Evolutionary conservation across 2,113 vertebrate species (phyloP), one percentile per base, ranked within the genome.

Genomic region (Mesoclemmys tuberculata): DNA sequence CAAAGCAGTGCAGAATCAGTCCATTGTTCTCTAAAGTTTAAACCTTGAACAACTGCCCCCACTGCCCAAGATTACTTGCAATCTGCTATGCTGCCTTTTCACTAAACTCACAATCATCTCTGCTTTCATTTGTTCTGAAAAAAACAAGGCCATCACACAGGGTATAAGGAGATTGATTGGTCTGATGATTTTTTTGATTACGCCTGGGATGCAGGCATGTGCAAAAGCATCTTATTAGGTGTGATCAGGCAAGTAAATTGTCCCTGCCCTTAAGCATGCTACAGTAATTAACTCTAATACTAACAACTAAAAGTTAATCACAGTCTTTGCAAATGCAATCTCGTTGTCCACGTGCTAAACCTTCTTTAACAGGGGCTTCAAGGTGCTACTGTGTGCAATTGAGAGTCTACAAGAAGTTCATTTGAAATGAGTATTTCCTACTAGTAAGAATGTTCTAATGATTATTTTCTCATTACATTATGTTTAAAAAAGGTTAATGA

Each of bases 401-500:
- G 92, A 92, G 94, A 95, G 74, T 93, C 95, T 95, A 90, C 83
- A 97, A 68, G 87, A 88, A 84, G 46, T 85, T 97, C 91, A 95
- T 93, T 93, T 97, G 94, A 96, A 93, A 90, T 89, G 95, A 90
- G 81, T 38, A 2, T 97, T 96, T 97, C 88, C 92, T 95, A 90
- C 89, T 89, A 81, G 56, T 91, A 96, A 97, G 94, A 96, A 93
- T 87, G 88, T 38, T 89, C 89, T 93, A 96, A 97, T 97, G 97
- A 97, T 95, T 98, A 97, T 97, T 97, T 97, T 98, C 96, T 98
- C 98, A 98, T 98, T 98, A 98, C 98, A 98, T 98, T 96, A 98
- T 87, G 35, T 90, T 98, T 95, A 80, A 98, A 71, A 97, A 98
- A 98, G 96, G 96, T 98, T 98, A 98, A 90, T 87, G 51, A 56